Percentiles rank a stretch among this genome's conserved stretches.
These are phyloP conservation scores for Lacerta agilis DNA, from an alignment of 2,797 vertebrate species.

Conservation along the genomic window DNA sequence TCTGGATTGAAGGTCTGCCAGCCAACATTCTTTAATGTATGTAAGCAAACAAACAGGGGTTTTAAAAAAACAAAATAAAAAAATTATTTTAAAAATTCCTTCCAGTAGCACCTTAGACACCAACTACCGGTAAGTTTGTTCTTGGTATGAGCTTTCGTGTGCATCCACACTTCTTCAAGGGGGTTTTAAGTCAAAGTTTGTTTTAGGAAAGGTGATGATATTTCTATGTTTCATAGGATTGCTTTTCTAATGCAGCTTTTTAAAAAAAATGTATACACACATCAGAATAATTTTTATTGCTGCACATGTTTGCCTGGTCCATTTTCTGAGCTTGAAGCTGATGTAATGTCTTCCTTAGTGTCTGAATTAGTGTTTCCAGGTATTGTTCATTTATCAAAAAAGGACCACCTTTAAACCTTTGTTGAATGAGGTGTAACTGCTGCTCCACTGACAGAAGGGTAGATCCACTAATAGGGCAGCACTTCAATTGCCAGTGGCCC, in stretches of 20 bases:
- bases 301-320: fast-evolving
- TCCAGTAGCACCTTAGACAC: too few relatives aligned
- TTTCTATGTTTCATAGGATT: not conserved
- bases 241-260: not conserved
- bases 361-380: not conserved
- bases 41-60: not conserved
- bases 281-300: not conserved
- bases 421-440: not conserved
- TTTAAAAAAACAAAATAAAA: too few relatives aligned
- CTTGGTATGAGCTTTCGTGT: too few relatives aligned
- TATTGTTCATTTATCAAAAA: not conserved
- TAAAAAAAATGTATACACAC: too few relatives aligned
- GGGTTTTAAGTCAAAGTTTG: not conserved
- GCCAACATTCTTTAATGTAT: not conserved
- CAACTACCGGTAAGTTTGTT: too few relatives aligned
- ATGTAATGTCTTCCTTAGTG: not conserved
- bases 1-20: not conserved
- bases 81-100: too few relatives aligned
- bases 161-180: too few relatives aligned
- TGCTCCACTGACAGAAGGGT: not conserved
- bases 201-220: not conserved
- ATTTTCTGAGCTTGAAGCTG: slow-evolving; percentile 4
- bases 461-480: too few relatives aligned
- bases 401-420: too few relatives aligned
- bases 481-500: not conserved